Base-by-base conservation (phyloP, 2,888 invertebrate species). In the Pristionchus arcanus region DNA sequence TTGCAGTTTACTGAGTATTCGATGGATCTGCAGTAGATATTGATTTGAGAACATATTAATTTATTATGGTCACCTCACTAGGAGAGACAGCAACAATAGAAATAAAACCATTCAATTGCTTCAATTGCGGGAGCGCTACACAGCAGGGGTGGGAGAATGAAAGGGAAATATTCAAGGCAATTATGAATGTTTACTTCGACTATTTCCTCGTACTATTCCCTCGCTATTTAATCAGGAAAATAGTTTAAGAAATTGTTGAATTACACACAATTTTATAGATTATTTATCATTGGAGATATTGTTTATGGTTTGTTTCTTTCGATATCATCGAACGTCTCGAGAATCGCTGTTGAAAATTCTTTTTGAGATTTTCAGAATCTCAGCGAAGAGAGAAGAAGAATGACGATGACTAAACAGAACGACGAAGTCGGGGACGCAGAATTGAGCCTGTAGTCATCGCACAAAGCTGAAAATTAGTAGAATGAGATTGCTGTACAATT, bases 271-370 rank as follows among this genome's bases (percentile, higher is more conserved):
- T 55, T 16, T 55, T 16, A 55, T 13, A 2, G 2, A 63, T 63
- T 63, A 63, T 63, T 37, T 74, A 74, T 74, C 21, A 37, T 16
- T 74, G 37, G 19, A 37, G 25, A 34, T 16, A 68, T 37, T 34
- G 74, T 37, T 74, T 37, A 74, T 74, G 37, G 74, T 74, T 21
- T 74, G 74, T 37, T 74, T 74, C 74, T 74, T 21, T 74, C 37
- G 37, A 34, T 13, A 37, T 74, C 37, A 37, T 74, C 37, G 37
- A 74, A n/a, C 37, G 15, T 74, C 21, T 16, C 15, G 21, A 31
- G 28, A 66, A 15, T 34, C 34, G 71, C 21, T 37, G 15, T 1
- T 15, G 31, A 31, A 15, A 3, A 15, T 4, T 68, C 28, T 28
- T 28, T 68, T 11, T n/a, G 31, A 19, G 74, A 13, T 37, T 16